A percentile compares a stretch with the other conserved stretches of the same genome.
Conservation (phyloP, 2,888 invertebrate species). For the Electrophaes corylata region DNA sequence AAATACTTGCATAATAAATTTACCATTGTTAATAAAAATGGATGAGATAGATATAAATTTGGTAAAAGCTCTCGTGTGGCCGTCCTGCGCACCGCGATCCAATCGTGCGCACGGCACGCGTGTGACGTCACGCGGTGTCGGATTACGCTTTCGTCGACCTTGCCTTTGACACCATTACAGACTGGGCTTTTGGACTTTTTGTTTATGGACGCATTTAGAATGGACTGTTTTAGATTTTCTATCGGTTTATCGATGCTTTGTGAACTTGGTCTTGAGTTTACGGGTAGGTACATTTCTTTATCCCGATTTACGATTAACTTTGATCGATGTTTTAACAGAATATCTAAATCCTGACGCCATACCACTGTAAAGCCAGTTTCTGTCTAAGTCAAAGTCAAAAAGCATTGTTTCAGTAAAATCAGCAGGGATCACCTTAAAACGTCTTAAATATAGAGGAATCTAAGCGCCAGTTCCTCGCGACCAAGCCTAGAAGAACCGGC, state of each 20-base stretch:
- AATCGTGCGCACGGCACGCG: slow-evolving; percentile 78
- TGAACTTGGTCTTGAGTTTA: slow-evolving; percentile 14
- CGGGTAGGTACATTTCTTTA: not conserved
- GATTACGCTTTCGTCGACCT: slow-evolving; percentile 73
- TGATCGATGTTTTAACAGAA: not conserved
- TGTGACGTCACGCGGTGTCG: slow-evolving; percentile 78
- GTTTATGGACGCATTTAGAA: slow-evolving; percentile 40
- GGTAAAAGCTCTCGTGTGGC: slow-evolving; percentile 35
- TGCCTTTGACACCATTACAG: slow-evolving; percentile 56
- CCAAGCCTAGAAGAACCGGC: no score
- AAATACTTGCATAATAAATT: no score
- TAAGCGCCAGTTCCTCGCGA: no score
- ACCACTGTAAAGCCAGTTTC: no score
- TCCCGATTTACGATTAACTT: not conserved
- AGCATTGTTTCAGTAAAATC: no score
- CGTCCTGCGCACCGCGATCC: slow-evolving; percentile 50
- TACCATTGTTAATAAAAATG: no score
- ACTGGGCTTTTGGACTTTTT: slow-evolving; percentile 25
- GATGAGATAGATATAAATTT: no score
- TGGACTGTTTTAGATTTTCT: slow-evolving; percentile 26
- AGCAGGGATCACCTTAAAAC: no score
- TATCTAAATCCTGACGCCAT: no score
- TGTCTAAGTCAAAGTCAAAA: no score
- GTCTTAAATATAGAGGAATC: no score
- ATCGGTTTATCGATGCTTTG: not conserved